Conservation (phyloP, 2,797 vertebrate genomes). For the Scarus forsteni region DNA sequence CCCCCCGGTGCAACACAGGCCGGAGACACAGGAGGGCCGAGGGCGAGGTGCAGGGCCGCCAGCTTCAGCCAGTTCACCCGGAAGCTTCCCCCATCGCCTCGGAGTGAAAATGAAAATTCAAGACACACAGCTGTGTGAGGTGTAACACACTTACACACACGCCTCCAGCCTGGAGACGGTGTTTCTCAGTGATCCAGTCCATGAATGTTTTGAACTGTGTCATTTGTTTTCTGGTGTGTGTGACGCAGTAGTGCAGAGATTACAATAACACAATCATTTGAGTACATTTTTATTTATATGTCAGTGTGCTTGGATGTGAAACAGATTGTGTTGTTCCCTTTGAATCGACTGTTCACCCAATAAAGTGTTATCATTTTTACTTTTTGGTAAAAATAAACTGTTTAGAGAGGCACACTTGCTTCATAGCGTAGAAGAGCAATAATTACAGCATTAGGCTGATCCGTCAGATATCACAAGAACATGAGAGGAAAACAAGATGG, state of each 20-base stretch:
- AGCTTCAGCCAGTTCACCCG: constrained; percentile 87
- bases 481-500: constrained; percentile 6
- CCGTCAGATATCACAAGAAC: constrained; percentile 32
- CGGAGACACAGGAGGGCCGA: constrained; percentile 54
- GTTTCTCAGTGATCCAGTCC: constrained; percentile 21
- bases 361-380: constrained; percentile 66
- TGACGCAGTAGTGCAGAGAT: constrained; percentile 29
- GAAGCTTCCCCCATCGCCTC: constrained; percentile 76
- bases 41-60: constrained; percentile 81
- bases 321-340: constrained; percentile 28
- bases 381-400: constrained; percentile 66
- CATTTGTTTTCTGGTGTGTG: constrained; percentile 39
- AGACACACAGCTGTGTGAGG: constrained; percentile 93
- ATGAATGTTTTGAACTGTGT: constrained; percentile 44
- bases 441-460: constrained; percentile 67
- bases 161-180: constrained; percentile 15
- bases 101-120: constrained; percentile 79
- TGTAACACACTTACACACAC: background rate
- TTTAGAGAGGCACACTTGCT: constrained; percentile 68
- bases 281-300: constrained; percentile 14
- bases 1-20: constrained; percentile 46
- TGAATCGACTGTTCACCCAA: constrained; percentile 64
- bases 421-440: constrained; percentile 84
- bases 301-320: constrained; percentile 29
- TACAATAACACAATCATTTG: constrained; percentile 8